Evolutionary conservation across 1,140 invertebrate species (phyloP), one percentile per base, ranked within the genome.

Genomic region (Phocides pigmalion): DNA sequence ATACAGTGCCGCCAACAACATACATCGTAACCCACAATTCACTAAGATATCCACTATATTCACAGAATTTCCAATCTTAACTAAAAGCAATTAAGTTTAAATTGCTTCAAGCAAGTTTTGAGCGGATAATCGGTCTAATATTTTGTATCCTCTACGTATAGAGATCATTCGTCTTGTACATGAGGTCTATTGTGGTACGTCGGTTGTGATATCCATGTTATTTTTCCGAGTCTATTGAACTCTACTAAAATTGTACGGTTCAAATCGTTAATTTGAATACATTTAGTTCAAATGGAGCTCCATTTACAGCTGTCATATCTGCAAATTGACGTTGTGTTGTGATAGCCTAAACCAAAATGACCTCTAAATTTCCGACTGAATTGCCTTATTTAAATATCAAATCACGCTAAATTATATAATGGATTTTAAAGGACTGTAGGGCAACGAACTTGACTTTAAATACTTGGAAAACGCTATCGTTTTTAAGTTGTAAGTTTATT

Each of bases 201-300:
- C 47, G 41, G 54, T 72, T 76, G 54, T 66, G 70, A 68, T 70
- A 73, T 61, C 61, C 65, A 59, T 74, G 65, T 68, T 62, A 67
- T 68, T 69, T 53, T n/a, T 63, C 35, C 20, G 59, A 69, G 73
- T 72, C 58, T 75, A 69, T 75, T 75, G 73, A 72, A 75, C 70
- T 64, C 62, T 11, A 44, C 62, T 69, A 64, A 54, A 66, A 66
- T 68, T 66, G 49, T 51, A 59, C 25, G 22, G 47, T 20, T 58
- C 20, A 2, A 22, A 51, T 20, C 6, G 50, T 37, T 37, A 39
- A 41, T 17, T 39, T 16, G 37, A 22, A 42, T 56, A 56, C 9
- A 41, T 22, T 39, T 49, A 14, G 28, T 25, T 42, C 6, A 41
- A 49, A 49, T 49, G 20, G 20, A 25, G 50, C 51, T 42, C 54